Conservation (phyloP, 1,140 invertebrate species). For the Caenorhabditis briggsae region DNA sequence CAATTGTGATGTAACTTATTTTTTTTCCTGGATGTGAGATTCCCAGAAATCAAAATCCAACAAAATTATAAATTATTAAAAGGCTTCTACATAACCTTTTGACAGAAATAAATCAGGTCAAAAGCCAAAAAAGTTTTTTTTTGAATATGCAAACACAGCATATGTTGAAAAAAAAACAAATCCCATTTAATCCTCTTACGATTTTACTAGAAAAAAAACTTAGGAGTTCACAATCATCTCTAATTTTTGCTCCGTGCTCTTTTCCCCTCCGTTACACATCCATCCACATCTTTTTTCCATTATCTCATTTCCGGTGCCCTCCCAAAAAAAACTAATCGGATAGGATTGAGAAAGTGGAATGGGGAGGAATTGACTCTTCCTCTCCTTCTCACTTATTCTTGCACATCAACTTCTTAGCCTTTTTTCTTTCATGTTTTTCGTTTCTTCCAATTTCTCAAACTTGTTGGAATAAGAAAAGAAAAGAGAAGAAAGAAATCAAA, state of each 20-base stretch:
- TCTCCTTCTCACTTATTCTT: not conserved
- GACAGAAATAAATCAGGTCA: too few species aligned
- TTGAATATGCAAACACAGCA: too few species aligned
- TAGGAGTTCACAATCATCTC: slow-evolving; percentile 24
- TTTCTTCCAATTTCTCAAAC: not conserved
- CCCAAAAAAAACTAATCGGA: slow-evolving; percentile 22
- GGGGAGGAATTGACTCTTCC: slow-evolving; percentile 3
- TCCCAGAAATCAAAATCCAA: too few species aligned
- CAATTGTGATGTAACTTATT: too few species aligned
- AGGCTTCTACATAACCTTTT: too few species aligned
- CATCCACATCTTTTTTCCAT: slow-evolving; percentile 30
- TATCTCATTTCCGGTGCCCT: slow-evolving; percentile 34
- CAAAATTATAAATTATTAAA: too few species aligned
- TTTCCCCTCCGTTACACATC: slow-evolving; percentile 2
- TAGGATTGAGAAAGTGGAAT: not conserved
- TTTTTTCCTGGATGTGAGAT: too few species aligned
- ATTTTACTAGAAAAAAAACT: not conserved
- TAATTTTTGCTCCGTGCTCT: slow-evolving; percentile 48
- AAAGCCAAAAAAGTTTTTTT: too few species aligned
- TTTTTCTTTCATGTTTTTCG: not conserved
- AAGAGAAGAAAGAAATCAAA: slow-evolving; percentile 6
- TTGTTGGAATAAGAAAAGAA: not conserved
- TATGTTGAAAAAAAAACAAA: too few species aligned
- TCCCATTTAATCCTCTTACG: too few species aligned
- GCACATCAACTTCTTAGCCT: not conserved